These are phyloP conservation scores for Agrochola litura DNA, from an alignment of 2,888 invertebrate genomes.

Conservation along the genomic window DNA sequence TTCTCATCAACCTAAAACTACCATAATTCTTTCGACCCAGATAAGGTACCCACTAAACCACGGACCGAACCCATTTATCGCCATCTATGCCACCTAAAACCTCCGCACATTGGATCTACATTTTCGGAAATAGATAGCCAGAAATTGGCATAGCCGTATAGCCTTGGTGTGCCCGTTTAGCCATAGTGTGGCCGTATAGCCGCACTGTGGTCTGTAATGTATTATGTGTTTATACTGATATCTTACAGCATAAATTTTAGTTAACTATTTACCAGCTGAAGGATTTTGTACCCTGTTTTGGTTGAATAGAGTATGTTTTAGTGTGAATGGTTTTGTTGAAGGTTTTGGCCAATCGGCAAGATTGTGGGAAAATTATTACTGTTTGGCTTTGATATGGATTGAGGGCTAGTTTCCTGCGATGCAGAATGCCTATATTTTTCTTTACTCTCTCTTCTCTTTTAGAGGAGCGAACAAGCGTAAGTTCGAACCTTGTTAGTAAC, in stretches of 20 bases:
- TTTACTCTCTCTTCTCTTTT: too few relatives aligned
- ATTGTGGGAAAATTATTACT: slow-evolving; percentile 57
- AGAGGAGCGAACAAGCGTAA: too few relatives aligned
- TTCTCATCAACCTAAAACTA: slow-evolving; percentile 21
- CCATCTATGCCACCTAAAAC: slow-evolving; percentile 40
- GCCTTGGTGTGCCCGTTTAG: slow-evolving; percentile 45
- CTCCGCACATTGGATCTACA: slow-evolving; percentile 52
- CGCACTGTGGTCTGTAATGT: slow-evolving; percentile 51
- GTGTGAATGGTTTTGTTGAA: not conserved
- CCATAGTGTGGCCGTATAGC: slow-evolving; percentile 16
- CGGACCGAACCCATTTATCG: slow-evolving; percentile 40
- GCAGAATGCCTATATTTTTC: not conserved
- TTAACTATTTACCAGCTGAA: slow-evolving; percentile 19
- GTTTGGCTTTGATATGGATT: slow-evolving; percentile 24
- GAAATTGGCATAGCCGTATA: slow-evolving; percentile 46
- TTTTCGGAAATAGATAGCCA: slow-evolving; percentile 60
- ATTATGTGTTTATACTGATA: slow-evolving; percentile 65
- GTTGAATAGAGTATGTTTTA: slow-evolving; percentile 31
- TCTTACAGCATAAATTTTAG: slow-evolving; percentile 58
- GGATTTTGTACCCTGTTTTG: slow-evolving; percentile 22
- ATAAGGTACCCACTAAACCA: slow-evolving; percentile 34
- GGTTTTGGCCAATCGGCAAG: slow-evolving; percentile 51
- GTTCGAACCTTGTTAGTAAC: not conserved
- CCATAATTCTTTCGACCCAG: slow-evolving; percentile 40
- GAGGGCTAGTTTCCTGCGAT: not conserved